Evolutionary conservation across 2,113 vertebrate species (phyloP).

Genomic region (Plecturocebus donacophilus): DNA sequence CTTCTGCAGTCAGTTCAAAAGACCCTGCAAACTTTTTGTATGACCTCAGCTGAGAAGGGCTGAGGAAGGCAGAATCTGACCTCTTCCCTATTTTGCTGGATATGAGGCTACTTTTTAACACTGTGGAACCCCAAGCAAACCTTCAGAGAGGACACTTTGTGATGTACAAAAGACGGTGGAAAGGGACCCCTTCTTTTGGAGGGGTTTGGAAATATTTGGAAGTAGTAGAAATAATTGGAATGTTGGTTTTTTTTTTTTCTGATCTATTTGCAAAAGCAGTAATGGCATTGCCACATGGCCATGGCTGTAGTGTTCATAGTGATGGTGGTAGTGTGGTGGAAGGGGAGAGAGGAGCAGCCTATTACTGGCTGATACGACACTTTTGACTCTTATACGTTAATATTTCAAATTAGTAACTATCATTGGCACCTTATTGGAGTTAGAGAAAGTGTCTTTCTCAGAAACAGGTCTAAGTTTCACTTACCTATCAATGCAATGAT

Average conservation of each 20-base stretch:
- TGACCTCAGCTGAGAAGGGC: background rate
- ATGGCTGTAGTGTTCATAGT: background rate
- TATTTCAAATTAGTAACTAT: conserved; percentile 30
- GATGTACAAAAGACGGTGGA: background rate
- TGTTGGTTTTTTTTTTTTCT: background rate
- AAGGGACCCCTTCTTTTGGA: background rate
- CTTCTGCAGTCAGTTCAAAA: too few species aligned
- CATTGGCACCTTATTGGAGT: background rate
- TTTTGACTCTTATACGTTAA: conserved; percentile 21
- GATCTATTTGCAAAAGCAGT: background rate
- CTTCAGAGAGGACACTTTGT: background rate
- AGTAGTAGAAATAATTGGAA: conserved; percentile 14
- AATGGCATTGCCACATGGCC: background rate
- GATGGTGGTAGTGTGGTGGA: background rate
- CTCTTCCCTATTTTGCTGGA: background rate
- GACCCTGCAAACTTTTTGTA: background rate
- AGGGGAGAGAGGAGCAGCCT: background rate
- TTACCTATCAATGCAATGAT: background rate
- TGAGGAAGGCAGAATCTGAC: background rate
- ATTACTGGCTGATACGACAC: background rate
- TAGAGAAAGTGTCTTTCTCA: conserved; percentile 23
- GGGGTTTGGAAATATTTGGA: background rate
- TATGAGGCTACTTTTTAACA: background rate
- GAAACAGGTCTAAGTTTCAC: background rate
- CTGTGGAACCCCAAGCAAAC: background rate